Evolutionary conservation across 1,140 invertebrate species (phyloP), one percentile per base, ranked within the genome.

Genomic region (Formica selysi): DNA sequence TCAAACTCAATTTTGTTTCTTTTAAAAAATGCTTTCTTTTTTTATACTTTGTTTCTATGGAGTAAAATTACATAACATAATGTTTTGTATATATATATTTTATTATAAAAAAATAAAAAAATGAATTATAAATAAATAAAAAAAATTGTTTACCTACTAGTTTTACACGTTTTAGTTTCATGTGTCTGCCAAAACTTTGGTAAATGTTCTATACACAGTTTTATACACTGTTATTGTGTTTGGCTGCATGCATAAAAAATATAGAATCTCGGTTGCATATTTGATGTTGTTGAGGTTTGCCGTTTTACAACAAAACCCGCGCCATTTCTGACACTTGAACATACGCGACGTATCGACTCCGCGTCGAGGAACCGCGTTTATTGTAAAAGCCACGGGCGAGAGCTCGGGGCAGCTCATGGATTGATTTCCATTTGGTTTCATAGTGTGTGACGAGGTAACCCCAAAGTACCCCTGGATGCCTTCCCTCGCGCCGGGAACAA

Each of bases 331-430:
- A 83, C 79, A 83, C 70, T 83, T 73, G 38, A 54, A n/a, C 26
- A 54, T 61, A 61, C 68, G 70, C 79, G 54, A 81, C 48, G 54
- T 81, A 73, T 81, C 79, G 79, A 65, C 67, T 81, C 16, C 11
- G 54, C 68, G 79, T 44, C 68, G 54, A 88, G 91, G 78, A 88
- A 74, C 85, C 88, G 86, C 79, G 64, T 94, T 91, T 92, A 93
- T 94, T 93, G 92, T 93, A 92, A 93, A 94, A 94, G 94, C 92
- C 93, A 83, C 64, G 85, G 79, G 79, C 38, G 54, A 44, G 71
- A 73, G 86, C 65, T 36, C 36, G 79, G 64, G 67, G 44, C 61
- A 38, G 64, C 62, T 13, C 13, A n/a, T 59, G 44, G 78, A 76
- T 73, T 76, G 67, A 84, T 85, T 87, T 90, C 86, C 87, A 87